Evolutionary conservation across 2,113 vertebrate genomes (phyloP), one percentile per base, ranked within the genome.

Genomic region (Brachyistius frenatus): DNA sequence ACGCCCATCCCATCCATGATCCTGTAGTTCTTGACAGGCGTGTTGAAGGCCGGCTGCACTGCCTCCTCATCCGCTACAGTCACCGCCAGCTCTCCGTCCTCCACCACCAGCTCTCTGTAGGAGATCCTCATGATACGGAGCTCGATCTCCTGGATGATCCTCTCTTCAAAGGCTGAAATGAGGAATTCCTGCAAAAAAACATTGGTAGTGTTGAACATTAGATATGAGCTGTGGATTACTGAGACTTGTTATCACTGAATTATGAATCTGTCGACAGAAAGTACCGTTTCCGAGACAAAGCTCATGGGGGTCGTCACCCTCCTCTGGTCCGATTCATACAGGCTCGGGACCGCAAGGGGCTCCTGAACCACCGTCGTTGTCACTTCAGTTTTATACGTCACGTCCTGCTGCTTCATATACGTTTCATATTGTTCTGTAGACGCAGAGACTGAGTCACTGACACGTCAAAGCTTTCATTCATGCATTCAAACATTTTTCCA

Each of bases 61-160:
- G 96, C 95, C 88, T 97, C 96, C 14, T 96, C 94, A 73, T 98
- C 97, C 50, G 95, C 91, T 56, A 95, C 89, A 41, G 96, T 97
- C 69, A 97, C 90, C 95, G 96, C 96, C 84, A 96, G 93, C 88
- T 97, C 96, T 78, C 97, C 94, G 0, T 99, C 98, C 93, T 98
- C 97, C 66, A 92, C 94, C 9, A 99, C 95, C 74, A 99, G 93
- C 86, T 99, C 96, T 86, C 92, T 93, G 87, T 99, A 96, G 1
- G 95, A 96, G 14, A 97, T 98, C 86, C 95, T 98, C 92, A 98
- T 95, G 92, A 99, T 97, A 78, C 97, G 95, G 52, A 97, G 94
- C 92, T 99, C 97, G 68, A 99, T 97, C 94, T 99, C 97, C 84
- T 96, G 97, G 83, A 99, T 99, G 87, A 99, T 96, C 83, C 96